These are phyloP conservation scores for Orycteropus afer DNA, from an alignment of 2,113 vertebrate genomes.

Conservation along the genomic window DNA sequence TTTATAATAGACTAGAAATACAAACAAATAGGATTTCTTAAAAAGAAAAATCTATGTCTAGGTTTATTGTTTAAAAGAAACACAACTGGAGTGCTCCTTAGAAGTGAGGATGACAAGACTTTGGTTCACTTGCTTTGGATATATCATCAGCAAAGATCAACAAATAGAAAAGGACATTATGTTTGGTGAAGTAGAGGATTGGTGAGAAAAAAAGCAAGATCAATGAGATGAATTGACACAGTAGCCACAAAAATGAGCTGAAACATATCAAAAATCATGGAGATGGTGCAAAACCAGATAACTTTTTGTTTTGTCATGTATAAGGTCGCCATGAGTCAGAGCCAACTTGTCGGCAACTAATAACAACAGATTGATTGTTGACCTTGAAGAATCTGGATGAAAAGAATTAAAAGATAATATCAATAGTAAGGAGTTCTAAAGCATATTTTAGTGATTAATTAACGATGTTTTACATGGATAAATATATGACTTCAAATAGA, in stretches of 20 bases:
- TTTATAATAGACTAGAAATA: neutral
- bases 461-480: neutral
- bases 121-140: neutral
- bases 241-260: neutral
- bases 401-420: neutral
- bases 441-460: constrained; percentile 23
- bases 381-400: neutral
- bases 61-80: neutral
- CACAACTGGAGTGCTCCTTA: neutral
- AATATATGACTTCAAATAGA: constrained; percentile 38
- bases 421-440: neutral
- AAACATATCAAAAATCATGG: neutral
- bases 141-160: neutral
- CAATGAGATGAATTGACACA: neutral
- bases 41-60: neutral
- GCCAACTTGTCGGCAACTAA: too few species aligned
- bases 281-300: neutral
- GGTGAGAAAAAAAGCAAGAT: neutral
- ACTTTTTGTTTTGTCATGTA: neutral
- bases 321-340: too few species aligned
- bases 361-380: neutral
- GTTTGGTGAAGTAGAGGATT: neutral
- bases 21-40: neutral
- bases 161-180: neutral
- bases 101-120: neutral